phyloP scores from a whole-genome alignment of 1,140 invertebrate species.

The Cotesia glomerata region DNA sequence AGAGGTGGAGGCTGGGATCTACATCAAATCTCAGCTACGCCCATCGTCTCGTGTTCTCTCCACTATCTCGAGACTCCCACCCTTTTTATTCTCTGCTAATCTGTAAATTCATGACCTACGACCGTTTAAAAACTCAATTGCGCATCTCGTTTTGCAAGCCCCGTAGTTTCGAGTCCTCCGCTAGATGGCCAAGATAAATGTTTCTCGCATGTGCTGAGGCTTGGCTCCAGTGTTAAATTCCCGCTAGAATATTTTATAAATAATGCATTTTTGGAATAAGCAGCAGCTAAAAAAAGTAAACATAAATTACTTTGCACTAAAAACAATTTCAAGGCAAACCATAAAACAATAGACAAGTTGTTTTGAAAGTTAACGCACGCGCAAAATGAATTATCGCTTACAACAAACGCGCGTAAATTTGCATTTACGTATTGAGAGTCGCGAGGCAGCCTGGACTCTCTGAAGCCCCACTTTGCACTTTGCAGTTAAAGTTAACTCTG shows the following conservation, averaged over 20 bases:
- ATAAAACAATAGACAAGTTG: neutral
- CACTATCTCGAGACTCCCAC: slow-evolving; percentile 30
- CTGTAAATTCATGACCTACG: slow-evolving; percentile 28
- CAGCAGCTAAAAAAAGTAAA: too few species aligned
- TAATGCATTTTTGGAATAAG: too few species aligned
- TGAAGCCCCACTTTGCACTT: slow-evolving; percentile 25
- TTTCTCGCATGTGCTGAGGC: too few species aligned
- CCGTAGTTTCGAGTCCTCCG: too few species aligned
- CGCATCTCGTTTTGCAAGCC: too few species aligned
- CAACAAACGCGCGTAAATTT: slow-evolving; percentile 15
- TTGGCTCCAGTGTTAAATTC: too few species aligned
- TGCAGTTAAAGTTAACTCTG: too few species aligned
- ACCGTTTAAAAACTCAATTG: neutral
- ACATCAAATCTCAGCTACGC: slow-evolving; percentile 54
- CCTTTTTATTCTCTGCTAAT: slow-evolving; percentile 12
- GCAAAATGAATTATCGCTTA: slow-evolving; percentile 26
- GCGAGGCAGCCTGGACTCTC: neutral
- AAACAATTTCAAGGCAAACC: too few species aligned
- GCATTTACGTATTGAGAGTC: slow-evolving; percentile 9
- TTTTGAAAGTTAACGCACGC: neutral
- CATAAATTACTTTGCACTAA: neutral
- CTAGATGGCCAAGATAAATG: too few species aligned
- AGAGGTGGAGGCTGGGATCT: slow-evolving; percentile 50
- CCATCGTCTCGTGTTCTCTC: slow-evolving; percentile 40
- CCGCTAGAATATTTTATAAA: too few species aligned